These are phyloP conservation scores for Cinclus cinclus DNA, from an alignment of 2,113 vertebrate species.

Conservation along the genomic window DNA sequence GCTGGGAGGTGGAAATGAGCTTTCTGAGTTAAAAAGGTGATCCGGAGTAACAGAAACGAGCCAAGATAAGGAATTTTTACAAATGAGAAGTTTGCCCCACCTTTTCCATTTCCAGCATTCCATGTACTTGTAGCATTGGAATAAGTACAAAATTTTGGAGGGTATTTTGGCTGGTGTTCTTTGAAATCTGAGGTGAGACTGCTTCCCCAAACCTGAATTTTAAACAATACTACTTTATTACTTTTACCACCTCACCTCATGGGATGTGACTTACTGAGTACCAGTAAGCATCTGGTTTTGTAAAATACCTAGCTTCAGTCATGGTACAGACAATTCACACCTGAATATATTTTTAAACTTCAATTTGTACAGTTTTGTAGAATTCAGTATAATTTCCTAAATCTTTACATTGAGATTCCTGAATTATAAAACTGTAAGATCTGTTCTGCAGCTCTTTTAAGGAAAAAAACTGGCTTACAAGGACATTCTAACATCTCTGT, in stretches of 20 bases:
- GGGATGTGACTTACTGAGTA: neutral
- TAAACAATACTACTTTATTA: neutral
- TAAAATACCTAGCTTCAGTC: neutral
- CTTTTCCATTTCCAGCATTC: neutral
- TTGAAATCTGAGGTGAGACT: neutral
- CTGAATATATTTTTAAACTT: neutral
- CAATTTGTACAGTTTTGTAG: neutral
- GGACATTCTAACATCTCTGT: neutral
- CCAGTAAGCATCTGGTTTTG: neutral
- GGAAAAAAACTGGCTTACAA: neutral
- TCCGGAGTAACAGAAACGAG: neutral
- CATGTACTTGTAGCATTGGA: neutral
- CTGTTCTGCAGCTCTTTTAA: neutral
- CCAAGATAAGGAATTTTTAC: neutral
- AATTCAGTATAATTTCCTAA: neutral
- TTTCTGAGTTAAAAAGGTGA: neutral
- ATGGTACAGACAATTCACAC: neutral
- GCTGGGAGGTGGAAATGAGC: neutral
- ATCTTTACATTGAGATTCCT: neutral
- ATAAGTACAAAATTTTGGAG: neutral
- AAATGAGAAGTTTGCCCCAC: neutral
- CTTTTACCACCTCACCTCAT: neutral
- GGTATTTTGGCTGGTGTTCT: neutral
- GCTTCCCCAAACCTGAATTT: neutral
- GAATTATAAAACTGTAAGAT: neutral